phyloP scores from a whole-genome alignment of 2,797 vertebrate species.

The Tokudaia muenninki region DNA sequence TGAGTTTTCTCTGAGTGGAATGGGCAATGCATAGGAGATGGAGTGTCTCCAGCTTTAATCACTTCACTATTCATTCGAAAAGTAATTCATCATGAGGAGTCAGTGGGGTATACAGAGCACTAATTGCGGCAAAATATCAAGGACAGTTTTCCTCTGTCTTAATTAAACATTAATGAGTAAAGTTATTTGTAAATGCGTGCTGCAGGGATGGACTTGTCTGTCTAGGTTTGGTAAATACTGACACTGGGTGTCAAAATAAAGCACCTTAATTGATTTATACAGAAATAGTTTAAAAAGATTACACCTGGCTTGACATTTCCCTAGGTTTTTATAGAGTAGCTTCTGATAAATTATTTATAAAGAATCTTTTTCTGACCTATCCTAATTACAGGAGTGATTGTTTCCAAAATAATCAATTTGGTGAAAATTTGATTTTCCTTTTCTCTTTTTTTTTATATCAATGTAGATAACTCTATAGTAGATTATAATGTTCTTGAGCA shows the following conservation, averaged over 20 bases:
- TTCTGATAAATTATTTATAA: slow-evolving; percentile 90
- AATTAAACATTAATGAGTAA: slow-evolving; percentile 92
- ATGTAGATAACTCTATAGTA: slow-evolving; percentile 8
- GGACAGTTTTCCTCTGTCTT: slow-evolving; percentile 92
- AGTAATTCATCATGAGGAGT: slow-evolving; percentile 92
- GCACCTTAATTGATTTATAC: slow-evolving; percentile 91
- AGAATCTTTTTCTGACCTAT: slow-evolving; percentile 87
- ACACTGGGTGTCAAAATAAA: slow-evolving; percentile 90
- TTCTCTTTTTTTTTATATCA: slow-evolving; percentile 70
- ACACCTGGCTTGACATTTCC: slow-evolving; percentile 88
- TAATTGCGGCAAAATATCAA: slow-evolving; percentile 92
- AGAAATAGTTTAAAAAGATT: slow-evolving; percentile 87
- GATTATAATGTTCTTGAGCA: neutral
- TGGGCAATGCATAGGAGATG: slow-evolving; percentile 82
- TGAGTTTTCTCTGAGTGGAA: slow-evolving; percentile 75
- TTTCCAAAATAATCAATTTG: slow-evolving; percentile 89
- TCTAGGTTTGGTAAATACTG: slow-evolving; percentile 90
- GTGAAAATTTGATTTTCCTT: slow-evolving; percentile 81
- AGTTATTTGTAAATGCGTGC: slow-evolving; percentile 91
- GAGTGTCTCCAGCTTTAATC: slow-evolving; percentile 90
- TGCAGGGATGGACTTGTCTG: slow-evolving; percentile 89
- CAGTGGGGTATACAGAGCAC: slow-evolving; percentile 90
- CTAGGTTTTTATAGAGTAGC: slow-evolving; percentile 86
- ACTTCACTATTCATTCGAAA: slow-evolving; percentile 92
- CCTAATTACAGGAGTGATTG: slow-evolving; percentile 88